Evolutionary conservation across 2,797 vertebrate species (phyloP).

Genomic region (Channallabes apus): DNA sequence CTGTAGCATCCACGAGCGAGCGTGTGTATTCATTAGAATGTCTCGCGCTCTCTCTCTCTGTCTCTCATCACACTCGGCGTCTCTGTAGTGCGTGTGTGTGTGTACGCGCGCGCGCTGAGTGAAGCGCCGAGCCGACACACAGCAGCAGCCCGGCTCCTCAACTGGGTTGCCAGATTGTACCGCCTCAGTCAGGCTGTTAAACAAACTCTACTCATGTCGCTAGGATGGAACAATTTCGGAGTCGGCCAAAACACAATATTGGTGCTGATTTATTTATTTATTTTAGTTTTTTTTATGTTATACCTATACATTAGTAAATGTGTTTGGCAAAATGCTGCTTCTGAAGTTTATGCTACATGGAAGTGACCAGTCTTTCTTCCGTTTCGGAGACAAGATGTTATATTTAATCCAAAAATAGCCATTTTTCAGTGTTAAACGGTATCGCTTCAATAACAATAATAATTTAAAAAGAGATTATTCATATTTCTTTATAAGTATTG

Average conservation of each 20-base stretch:
- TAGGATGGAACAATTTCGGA: neutral
- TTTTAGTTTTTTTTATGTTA: no score
- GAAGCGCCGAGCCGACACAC: constrained; percentile 2
- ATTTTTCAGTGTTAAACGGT: no score
- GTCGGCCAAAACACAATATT: neutral
- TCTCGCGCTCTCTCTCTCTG: neutral
- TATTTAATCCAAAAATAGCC: no score
- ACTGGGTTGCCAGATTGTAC: constrained; percentile 23
- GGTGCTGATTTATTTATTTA: no score
- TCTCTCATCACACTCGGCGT: neutral
- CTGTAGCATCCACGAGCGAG: constrained; percentile 6
- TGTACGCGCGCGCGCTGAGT: neutral
- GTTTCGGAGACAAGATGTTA: no score
- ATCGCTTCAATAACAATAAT: no score
- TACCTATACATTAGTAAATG: no score
- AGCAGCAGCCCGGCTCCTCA: neutral
- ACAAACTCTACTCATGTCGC: neutral
- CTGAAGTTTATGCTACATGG: no score
- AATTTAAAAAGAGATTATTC: no score
- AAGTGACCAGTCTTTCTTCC: no score
- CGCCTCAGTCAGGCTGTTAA: neutral
- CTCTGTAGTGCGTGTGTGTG: neutral
- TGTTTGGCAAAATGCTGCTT: no score
- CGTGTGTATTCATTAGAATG: neutral
- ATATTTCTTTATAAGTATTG: no score